Conservation (phyloP, 2,113 vertebrate genomes). For the Sprattus sprattus region DNA sequence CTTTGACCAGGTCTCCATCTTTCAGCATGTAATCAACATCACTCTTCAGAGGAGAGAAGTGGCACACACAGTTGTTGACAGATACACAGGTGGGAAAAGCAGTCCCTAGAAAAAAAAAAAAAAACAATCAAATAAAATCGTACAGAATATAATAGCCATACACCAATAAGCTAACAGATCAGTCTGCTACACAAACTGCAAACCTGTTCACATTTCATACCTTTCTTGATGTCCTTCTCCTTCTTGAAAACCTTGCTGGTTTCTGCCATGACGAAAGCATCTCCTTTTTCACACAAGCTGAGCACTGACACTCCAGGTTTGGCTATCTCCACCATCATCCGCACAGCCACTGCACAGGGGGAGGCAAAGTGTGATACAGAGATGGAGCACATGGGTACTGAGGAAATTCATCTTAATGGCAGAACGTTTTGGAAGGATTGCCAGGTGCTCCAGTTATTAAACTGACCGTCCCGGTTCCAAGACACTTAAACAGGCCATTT, state of each 20-base stretch:
- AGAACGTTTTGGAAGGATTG: neutral
- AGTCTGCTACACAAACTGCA: neutral
- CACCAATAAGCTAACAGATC: neutral
- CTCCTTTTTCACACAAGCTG: slow-evolving; percentile 89
- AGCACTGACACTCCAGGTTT: slow-evolving; percentile 81
- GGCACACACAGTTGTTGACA: slow-evolving; percentile 97
- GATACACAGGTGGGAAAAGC: slow-evolving; percentile 97
- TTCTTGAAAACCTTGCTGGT: slow-evolving; percentile 96
- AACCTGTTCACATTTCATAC: slow-evolving; percentile 56
- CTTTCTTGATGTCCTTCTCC: slow-evolving; percentile 98
- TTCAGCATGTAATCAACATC: slow-evolving; percentile 91
- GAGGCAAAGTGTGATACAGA: neutral
- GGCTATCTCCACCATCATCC: slow-evolving; percentile 79
- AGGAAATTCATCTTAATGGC: neutral
- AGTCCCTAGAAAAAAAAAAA: slow-evolving; percentile 73
- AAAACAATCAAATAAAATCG: neutral
- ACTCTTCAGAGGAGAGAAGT: slow-evolving; percentile 96
- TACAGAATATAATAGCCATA: neutral
- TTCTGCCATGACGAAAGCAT: slow-evolving; percentile 88
- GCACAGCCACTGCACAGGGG: slow-evolving; percentile 78
- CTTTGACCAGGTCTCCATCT: slow-evolving; percentile 92
- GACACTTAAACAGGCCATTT: neutral
- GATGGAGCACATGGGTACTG: neutral
- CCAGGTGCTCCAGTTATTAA: too few species aligned
- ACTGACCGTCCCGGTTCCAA: neutral